These are phyloP conservation scores for Drosophila arawakana DNA, from an alignment of 1,140 invertebrate species.

Conservation along the genomic window DNA sequence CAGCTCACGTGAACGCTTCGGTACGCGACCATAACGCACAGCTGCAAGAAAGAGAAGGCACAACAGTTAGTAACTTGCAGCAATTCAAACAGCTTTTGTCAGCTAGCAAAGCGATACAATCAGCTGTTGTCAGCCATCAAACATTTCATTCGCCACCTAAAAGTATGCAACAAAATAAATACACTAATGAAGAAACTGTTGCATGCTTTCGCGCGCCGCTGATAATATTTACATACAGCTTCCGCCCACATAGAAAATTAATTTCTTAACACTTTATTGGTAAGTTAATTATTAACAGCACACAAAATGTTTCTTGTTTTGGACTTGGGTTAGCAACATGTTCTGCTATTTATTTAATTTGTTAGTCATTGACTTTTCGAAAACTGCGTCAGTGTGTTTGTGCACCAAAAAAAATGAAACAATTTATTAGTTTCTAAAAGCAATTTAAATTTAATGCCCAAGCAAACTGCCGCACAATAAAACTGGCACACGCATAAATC, in stretches of 20 bases:
- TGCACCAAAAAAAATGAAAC: constrained; percentile 38
- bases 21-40: constrained; percentile 97
- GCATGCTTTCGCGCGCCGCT: constrained; percentile 2
- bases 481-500: constrained; percentile 81
- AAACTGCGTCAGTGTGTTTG: constrained; percentile 32
- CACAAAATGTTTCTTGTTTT: constrained; percentile 5
- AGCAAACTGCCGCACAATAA: constrained; percentile 50
- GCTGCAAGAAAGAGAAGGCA: constrained; percentile 87
- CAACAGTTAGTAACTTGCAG: background rate
- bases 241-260: background rate
- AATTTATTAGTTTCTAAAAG: constrained; percentile 67
- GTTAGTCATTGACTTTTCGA: constrained; percentile 12
- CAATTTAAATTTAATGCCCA: constrained; percentile 54
- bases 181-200: background rate
- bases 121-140: background rate
- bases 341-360: constrained; percentile 3
- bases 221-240: background rate
- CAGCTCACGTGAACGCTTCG: constrained; percentile 95
- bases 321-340: constrained; percentile 18
- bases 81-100: constrained; percentile 15
- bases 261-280: background rate
- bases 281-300: constrained; percentile 11
- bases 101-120: background rate
- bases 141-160: background rate
- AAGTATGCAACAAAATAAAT: background rate